Evolutionary conservation across 2,797 vertebrate species (phyloP).

Genomic region (Chiroxiphia lanceolata): DNA sequence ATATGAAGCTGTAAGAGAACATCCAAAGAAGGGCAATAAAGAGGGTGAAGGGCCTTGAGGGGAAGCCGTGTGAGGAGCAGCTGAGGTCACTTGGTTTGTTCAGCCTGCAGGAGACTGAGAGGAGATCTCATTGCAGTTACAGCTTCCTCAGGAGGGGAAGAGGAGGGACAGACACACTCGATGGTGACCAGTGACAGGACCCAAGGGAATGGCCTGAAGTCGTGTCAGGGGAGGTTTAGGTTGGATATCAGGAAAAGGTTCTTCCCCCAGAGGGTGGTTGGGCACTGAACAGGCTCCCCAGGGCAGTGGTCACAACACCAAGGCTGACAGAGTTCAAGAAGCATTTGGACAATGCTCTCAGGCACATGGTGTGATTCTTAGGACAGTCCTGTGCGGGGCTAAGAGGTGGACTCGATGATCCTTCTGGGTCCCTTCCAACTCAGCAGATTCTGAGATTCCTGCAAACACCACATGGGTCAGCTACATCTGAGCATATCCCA

Average conservation of each 20-base stretch:
- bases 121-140: neutral
- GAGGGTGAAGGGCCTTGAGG: neutral
- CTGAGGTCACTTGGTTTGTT: neutral
- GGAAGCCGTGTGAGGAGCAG: neutral
- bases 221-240: too few species aligned
- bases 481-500: fast-evolving
- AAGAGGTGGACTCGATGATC: neutral
- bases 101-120: neutral
- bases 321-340: neutral
- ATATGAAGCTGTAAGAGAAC: neutral
- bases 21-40: neutral
- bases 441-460: neutral
- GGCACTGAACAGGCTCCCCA: neutral
- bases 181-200: neutral
- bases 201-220: neutral
- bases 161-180: neutral
- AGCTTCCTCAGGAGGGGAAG: neutral
- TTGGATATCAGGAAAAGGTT: neutral
- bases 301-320: neutral
- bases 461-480: fast-evolving
- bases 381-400: too few species aligned
- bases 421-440: neutral
- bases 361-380: neutral
- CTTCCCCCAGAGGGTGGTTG: neutral
- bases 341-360: neutral